Conservation (phyloP, 2,888 invertebrate genomes). For the Andrena flavipes region DNA sequence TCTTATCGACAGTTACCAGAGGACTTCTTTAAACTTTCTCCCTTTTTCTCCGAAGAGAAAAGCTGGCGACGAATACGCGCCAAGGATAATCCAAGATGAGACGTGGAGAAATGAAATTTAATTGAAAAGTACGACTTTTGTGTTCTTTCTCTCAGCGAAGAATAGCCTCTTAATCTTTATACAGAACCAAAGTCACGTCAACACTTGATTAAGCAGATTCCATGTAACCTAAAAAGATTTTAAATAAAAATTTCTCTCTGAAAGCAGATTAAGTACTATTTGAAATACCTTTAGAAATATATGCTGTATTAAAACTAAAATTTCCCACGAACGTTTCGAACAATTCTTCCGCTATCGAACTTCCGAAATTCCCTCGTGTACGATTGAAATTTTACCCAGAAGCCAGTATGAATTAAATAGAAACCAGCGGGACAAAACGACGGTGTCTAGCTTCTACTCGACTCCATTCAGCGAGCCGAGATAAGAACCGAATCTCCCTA, state of each 20-base stretch:
- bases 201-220: neutral
- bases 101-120: conserved; percentile 65
- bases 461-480: conserved; percentile 23
- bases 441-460: conserved; percentile 10
- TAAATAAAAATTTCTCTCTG: neutral
- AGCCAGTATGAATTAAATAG: conserved; percentile 23
- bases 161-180: conserved; percentile 5
- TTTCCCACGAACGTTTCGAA: neutral
- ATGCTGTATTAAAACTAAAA: neutral
- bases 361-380: neutral
- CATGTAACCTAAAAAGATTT: neutral
- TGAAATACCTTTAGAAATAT: neutral
- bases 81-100: conserved; percentile 68
- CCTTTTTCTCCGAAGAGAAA: conserved; percentile 30
- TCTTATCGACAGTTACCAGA: conserved; percentile 39
- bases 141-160: neutral
- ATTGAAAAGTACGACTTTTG: conserved; percentile 23
- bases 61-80: conserved; percentile 53
- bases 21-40: conserved; percentile 33
- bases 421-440: conserved; percentile 5
- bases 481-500: conserved; percentile 49
- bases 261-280: neutral
- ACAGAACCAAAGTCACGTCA: no score
- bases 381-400: conserved; percentile 23
- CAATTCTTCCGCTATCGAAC: neutral